Evolutionary conservation across 2,797 vertebrate genomes (phyloP).

Genomic region (Synanceia verrucosa): DNA sequence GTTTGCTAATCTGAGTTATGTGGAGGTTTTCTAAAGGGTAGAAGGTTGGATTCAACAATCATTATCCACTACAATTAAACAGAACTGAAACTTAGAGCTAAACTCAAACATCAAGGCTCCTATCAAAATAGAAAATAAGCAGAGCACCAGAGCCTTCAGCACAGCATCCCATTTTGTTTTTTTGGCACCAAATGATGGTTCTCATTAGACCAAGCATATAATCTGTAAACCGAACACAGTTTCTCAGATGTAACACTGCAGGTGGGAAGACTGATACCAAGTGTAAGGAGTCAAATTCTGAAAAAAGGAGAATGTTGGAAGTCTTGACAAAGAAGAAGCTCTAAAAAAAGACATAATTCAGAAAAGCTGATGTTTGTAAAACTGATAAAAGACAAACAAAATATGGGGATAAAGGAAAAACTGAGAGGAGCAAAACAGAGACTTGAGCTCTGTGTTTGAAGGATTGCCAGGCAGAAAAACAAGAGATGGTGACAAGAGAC

Average conservation of each 20-base stretch:
- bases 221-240: not conserved
- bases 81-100: not conserved
- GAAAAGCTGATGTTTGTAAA: slow-evolving; percentile 23
- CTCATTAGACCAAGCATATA: not conserved
- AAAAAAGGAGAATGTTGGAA: not conserved
- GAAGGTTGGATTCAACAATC: not conserved
- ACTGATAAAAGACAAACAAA: slow-evolving; percentile 7
- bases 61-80: not conserved
- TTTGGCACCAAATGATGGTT: not conserved
- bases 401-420: not conserved
- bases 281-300: not conserved
- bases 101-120: not conserved
- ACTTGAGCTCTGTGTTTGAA: slow-evolving; percentile 18
- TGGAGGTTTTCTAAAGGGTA: not conserved
- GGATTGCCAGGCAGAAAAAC: slow-evolving; percentile 4
- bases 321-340: not conserved
- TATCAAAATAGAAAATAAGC: not conserved
- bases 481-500: slow-evolving; percentile 20
- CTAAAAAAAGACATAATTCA: not conserved
- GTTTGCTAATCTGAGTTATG: slow-evolving; percentile 3
- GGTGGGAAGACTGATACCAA: not conserved
- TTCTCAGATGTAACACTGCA: not conserved
- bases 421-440: not conserved
- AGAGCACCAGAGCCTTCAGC: not conserved
- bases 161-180: not conserved